These are phyloP conservation scores for Calameuta idolon DNA, from an alignment of 2,888 invertebrate genomes.

Conservation along the genomic window DNA sequence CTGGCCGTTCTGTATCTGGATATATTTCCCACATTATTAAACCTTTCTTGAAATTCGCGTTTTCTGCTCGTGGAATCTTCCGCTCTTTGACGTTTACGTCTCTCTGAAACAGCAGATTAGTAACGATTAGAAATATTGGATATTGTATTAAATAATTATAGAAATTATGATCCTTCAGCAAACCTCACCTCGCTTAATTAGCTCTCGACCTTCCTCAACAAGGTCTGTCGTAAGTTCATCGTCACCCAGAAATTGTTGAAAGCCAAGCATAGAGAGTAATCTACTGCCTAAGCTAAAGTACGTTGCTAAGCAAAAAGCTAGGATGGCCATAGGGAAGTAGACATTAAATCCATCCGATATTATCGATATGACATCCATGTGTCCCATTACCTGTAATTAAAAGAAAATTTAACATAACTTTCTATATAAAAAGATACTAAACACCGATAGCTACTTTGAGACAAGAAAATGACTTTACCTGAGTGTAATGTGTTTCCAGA, in stretches of 20 bases:
- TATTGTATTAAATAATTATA: not conserved
- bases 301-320: slow-evolving; percentile 92
- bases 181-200: slow-evolving; percentile 84
- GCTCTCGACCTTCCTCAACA: slow-evolving; percentile 92
- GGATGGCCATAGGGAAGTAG: slow-evolving; percentile 97
- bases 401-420: slow-evolving; percentile 17
- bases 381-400: slow-evolving; percentile 89
- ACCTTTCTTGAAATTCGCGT: slow-evolving; percentile 79
- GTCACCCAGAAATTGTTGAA: slow-evolving; percentile 97
- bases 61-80: slow-evolving; percentile 84
- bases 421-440: slow-evolving; percentile 2
- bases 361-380: slow-evolving; percentile 97
- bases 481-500: slow-evolving; percentile 94
- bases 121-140: not conserved
- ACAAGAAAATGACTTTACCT: slow-evolving; percentile 71
- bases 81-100: slow-evolving; percentile 82
- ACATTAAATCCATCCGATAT: slow-evolving; percentile 98
- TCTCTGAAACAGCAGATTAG: slow-evolving; percentile 70
- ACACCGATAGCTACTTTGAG: not conserved
- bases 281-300: slow-evolving; percentile 94
- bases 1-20: slow-evolving; percentile 66
- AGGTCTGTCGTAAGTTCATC: slow-evolving; percentile 94
- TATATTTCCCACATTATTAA: slow-evolving; percentile 63
- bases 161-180: slow-evolving; percentile 6
- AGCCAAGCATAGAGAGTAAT: slow-evolving; percentile 89